Percentiles rank a stretch among this genome's conserved stretches.
phyloP scores from a whole-genome alignment of 2,797 vertebrate genomes.

The Liparis tanakae region DNA sequence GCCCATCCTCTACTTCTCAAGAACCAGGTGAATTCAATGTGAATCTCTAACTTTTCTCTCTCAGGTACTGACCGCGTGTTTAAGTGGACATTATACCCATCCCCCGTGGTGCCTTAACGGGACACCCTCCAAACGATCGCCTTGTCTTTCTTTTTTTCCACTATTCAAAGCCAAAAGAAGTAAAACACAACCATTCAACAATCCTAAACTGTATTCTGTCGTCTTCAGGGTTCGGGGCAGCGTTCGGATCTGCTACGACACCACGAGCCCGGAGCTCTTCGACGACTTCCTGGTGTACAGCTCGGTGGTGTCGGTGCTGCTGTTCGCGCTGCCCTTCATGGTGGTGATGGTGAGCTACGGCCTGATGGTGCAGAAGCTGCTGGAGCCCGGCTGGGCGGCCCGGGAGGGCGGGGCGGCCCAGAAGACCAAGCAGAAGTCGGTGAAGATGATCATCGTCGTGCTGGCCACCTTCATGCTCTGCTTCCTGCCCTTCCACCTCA shows the following conservation, averaged over 20 bases:
- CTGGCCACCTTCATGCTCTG: conserved; percentile 90
- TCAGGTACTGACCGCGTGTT: conserved; percentile 13
- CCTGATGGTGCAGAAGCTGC: conserved; percentile 89
- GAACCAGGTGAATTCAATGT: conserved; percentile 73
- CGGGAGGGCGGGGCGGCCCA: conserved; percentile 49
- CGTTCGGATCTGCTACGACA: conserved; percentile 88
- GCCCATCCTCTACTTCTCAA: conserved; percentile 92
- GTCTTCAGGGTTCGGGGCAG: conserved; percentile 55
- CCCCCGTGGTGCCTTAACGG: conserved; percentile 1
- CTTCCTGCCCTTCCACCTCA: conserved; percentile 95
- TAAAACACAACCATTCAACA: neutral
- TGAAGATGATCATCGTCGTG: conserved; percentile 95
- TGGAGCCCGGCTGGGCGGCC: conserved; percentile 76
- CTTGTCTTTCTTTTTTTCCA: neutral
- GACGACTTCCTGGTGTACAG: conserved; percentile 91
- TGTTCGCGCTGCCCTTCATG: conserved; percentile 91
- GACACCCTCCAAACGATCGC: conserved; percentile 1
- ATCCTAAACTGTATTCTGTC: conserved; percentile 3
- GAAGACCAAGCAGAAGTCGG: conserved; percentile 90
- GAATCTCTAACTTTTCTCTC: neutral
- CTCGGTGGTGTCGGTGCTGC: conserved; percentile 86
- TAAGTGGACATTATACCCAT: conserved; percentile 14
- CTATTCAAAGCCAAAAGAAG: neutral
- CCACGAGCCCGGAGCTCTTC: conserved; percentile 89
- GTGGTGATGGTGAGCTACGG: conserved; percentile 90